These are phyloP conservation scores for Mionectes macconnelli DNA, from an alignment of 2,113 vertebrate genomes.

Conservation along the genomic window DNA sequence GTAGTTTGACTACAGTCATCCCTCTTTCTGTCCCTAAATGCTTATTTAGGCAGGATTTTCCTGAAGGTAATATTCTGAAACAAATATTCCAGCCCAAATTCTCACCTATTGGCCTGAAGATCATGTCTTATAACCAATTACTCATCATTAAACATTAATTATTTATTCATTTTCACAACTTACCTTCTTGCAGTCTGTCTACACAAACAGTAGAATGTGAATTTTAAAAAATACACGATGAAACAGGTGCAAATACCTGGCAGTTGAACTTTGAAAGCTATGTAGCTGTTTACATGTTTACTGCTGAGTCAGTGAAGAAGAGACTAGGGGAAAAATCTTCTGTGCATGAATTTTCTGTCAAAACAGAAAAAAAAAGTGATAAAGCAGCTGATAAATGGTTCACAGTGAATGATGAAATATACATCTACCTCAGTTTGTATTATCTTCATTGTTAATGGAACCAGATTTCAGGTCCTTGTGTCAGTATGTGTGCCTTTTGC, in stretches of 20 bases:
- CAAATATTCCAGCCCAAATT: background rate
- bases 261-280: background rate
- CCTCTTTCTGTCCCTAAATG: background rate
- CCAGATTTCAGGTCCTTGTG: background rate
- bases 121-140: background rate
- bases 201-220: background rate
- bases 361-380: background rate
- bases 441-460: background rate
- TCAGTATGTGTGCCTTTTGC: background rate
- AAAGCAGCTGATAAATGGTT: background rate
- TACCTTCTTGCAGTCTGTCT: background rate
- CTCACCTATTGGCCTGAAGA: background rate
- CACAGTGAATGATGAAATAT: background rate
- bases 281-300: background rate
- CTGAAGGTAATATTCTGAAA: background rate
- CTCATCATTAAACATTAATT: background rate
- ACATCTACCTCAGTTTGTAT: background rate
- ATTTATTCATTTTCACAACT: background rate
- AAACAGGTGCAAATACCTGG: background rate
- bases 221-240: background rate
- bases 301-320: background rate
- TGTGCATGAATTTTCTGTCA: background rate
- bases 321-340: background rate
- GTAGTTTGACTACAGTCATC: constrained; percentile 23
- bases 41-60: background rate